Conservation (phyloP, 2,113 vertebrate genomes). For the Athene noctua region DNA sequence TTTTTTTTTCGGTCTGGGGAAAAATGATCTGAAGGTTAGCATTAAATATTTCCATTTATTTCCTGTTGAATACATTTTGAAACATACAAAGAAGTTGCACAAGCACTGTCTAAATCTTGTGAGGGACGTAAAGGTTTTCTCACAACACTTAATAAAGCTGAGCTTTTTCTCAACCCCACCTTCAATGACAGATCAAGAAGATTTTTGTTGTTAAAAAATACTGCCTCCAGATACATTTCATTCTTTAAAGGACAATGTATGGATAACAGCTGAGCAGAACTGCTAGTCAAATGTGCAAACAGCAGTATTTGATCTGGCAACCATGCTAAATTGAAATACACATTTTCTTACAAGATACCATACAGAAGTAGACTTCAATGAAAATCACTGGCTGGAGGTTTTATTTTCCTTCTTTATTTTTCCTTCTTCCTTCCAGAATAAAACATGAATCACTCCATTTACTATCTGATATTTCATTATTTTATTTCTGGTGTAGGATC, state of each 20-base stretch:
- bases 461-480: not conserved
- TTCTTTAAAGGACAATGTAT: not conserved
- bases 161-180: not conserved
- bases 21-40: not conserved
- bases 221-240: not conserved
- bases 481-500: not conserved
- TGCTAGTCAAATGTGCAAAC: not conserved
- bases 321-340: not conserved
- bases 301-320: not conserved
- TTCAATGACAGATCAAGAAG: slow-evolving; percentile 23
- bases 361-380: not conserved
- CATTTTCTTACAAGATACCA: not conserved
- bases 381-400: not conserved
- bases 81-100: not conserved
- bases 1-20: not conserved
- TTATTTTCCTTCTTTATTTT: not conserved
- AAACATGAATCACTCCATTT: not conserved
- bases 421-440: not conserved
- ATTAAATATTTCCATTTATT: not conserved
- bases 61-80: not conserved
- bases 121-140: not conserved
- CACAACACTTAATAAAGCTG: not conserved
- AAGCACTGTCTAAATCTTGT: not conserved
- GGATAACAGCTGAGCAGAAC: not conserved
- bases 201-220: not conserved